phyloP scores from a whole-genome alignment of 2,113 vertebrate species.

The Gallinago undulata region DNA sequence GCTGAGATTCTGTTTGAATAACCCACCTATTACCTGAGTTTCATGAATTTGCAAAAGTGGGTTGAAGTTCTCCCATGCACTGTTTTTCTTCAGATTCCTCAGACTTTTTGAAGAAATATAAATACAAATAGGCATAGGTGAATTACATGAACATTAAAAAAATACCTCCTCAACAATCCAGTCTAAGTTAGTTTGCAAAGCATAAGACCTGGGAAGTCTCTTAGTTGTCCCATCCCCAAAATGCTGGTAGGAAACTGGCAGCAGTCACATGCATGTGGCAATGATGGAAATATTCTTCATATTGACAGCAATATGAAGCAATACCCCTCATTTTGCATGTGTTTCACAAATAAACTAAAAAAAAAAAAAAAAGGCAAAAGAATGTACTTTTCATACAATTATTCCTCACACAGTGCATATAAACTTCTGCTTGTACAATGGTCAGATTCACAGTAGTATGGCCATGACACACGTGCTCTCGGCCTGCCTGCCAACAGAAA shows the following conservation, averaged over 20 bases:
- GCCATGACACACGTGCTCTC: too few species aligned
- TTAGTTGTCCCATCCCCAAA: background rate
- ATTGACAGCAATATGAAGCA: background rate
- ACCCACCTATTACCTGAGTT: background rate
- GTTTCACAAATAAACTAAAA: background rate
- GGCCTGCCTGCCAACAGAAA: background rate
- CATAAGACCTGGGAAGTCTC: background rate
- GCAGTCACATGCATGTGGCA: background rate
- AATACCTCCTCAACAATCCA: background rate
- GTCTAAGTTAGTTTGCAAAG: background rate
- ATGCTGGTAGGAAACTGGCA: background rate
- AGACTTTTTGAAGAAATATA: background rate
- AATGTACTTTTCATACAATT: background rate
- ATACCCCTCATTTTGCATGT: background rate
- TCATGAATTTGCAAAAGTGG: constrained; percentile 21
- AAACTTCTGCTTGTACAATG: fast-evolving
- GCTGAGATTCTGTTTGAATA: constrained; percentile 2
- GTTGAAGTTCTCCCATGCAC: background rate
- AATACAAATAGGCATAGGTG: background rate
- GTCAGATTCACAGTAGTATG: background rate
- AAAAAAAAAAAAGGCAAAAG: too few species aligned
- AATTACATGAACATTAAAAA: background rate
- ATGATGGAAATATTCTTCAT: background rate
- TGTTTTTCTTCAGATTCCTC: background rate
- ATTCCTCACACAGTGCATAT: background rate